Conservation (phyloP, 2,797 vertebrate genomes). For the Todus mexicanus region DNA sequence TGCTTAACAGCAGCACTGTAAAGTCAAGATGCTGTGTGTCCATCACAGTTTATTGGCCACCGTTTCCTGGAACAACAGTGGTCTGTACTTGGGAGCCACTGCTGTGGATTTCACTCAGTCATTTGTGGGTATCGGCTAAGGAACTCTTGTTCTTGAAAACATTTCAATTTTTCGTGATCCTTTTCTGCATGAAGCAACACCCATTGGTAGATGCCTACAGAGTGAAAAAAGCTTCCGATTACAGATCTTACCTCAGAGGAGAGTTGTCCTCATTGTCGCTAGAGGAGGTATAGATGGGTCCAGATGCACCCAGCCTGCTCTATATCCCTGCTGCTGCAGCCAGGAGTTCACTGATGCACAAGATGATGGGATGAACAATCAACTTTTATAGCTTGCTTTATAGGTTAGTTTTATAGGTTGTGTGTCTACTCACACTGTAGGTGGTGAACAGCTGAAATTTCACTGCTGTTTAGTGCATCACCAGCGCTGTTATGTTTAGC, state of each 20-base stretch:
- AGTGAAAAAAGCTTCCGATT: background rate
- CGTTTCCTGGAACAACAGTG: rapidly evolving
- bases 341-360: background rate
- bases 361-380: background rate
- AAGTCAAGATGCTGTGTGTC: background rate
- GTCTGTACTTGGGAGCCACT: background rate
- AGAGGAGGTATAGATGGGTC: background rate
- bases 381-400: conserved; percentile 33
- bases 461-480: conserved; percentile 24
- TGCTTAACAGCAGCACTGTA: rapidly evolving
- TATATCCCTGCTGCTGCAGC: background rate
- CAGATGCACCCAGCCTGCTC: background rate
- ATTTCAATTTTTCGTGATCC: rapidly evolving
- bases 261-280: rapidly evolving
- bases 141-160: background rate
- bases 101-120: background rate
- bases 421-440: conserved; percentile 2
- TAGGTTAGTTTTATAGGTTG: conserved; percentile 47
- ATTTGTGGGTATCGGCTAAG: background rate
- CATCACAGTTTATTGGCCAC: background rate
- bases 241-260: background rate
- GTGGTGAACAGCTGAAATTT: conserved; percentile 32
- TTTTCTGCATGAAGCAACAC: rapidly evolving
- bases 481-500: conserved; percentile 22
- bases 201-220: background rate